Conservation (phyloP, 2,113 vertebrate species). For the Mola mola region DNA sequence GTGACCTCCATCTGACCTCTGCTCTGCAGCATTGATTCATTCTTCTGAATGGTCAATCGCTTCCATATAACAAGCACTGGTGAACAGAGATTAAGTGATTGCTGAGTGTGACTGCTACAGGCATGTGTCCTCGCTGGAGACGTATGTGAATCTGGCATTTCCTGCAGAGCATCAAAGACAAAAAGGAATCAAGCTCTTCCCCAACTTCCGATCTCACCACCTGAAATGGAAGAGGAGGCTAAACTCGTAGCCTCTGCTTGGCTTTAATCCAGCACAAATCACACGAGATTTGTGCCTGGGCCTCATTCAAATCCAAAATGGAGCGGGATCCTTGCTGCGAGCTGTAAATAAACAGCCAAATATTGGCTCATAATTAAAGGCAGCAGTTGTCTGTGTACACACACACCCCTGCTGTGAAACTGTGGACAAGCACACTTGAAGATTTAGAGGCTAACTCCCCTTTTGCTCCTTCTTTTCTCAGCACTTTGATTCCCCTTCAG, state of each 20-base stretch:
- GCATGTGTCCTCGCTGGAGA: slow-evolving; percentile 12
- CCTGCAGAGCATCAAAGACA: slow-evolving; percentile 41
- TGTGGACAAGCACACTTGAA: slow-evolving; percentile 58
- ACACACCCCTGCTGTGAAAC: slow-evolving; percentile 52
- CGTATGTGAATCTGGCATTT: slow-evolving; percentile 44
- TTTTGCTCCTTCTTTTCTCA: slow-evolving; percentile 27
- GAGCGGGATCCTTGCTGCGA: slow-evolving; percentile 56
- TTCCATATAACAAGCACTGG: slow-evolving; percentile 2
- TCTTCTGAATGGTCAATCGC: neutral
- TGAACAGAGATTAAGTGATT: slow-evolving; percentile 10
- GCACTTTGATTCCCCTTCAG: too few species aligned
- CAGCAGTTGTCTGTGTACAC: slow-evolving; percentile 54
- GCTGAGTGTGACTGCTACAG: neutral
- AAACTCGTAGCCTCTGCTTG: slow-evolving; percentile 24
- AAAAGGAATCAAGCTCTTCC: slow-evolving; percentile 16
- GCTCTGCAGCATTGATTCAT: slow-evolving; percentile 5
- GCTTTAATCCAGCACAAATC: slow-evolving; percentile 54
- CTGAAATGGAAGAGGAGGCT: slow-evolving; percentile 15
- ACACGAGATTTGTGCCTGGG: slow-evolving; percentile 46
- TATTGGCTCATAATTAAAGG: slow-evolving; percentile 71
- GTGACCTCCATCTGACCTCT: slow-evolving; percentile 34
- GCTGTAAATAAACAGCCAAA: slow-evolving; percentile 64
- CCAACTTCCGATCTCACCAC: slow-evolving; percentile 34
- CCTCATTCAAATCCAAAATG: slow-evolving; percentile 45
- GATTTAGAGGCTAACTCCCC: slow-evolving; percentile 46